Evolutionary conservation across 1,140 invertebrate genomes (phyloP).

Genomic region (Rhyzopertha dominica): DNA sequence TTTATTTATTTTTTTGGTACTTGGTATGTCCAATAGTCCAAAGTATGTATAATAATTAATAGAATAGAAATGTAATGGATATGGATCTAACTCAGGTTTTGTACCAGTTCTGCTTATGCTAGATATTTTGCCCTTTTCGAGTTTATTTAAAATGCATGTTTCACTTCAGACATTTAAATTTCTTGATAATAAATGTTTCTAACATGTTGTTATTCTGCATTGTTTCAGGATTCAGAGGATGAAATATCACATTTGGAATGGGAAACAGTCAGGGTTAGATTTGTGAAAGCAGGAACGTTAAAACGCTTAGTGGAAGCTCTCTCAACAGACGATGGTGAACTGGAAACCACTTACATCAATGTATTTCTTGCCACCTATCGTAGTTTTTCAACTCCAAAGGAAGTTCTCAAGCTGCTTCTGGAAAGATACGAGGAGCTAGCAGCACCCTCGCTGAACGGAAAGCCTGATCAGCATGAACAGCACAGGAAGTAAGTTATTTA

Average conservation of each 20-base stretch:
- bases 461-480: conserved; percentile 55
- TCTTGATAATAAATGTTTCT: too few species aligned
- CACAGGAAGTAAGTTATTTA: conserved; percentile 61
- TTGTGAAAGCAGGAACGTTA: conserved; percentile 94
- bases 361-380: conserved; percentile 94
- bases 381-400: conserved; percentile 70
- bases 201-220: conserved; percentile 4
- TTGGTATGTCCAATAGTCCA: too few species aligned
- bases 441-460: conserved; percentile 40
- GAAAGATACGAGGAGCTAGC: conserved; percentile 68
- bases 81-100: too few species aligned
- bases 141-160: too few species aligned
- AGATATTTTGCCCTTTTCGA: too few species aligned
- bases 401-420: conserved; percentile 77
- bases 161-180: too few species aligned
- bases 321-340: conserved; percentile 87
- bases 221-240: conserved; percentile 72
- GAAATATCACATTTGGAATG: conserved; percentile 96
- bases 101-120: too few species aligned
- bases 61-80: too few species aligned
- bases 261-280: conserved; percentile 95
- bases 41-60: too few species aligned
- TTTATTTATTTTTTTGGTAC: too few species aligned
- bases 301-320: conserved; percentile 88
- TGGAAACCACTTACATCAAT: conserved; percentile 97